These are phyloP conservation scores for Catharus ustulatus DNA, from an alignment of 2,797 vertebrate species.

Conservation along the genomic window DNA sequence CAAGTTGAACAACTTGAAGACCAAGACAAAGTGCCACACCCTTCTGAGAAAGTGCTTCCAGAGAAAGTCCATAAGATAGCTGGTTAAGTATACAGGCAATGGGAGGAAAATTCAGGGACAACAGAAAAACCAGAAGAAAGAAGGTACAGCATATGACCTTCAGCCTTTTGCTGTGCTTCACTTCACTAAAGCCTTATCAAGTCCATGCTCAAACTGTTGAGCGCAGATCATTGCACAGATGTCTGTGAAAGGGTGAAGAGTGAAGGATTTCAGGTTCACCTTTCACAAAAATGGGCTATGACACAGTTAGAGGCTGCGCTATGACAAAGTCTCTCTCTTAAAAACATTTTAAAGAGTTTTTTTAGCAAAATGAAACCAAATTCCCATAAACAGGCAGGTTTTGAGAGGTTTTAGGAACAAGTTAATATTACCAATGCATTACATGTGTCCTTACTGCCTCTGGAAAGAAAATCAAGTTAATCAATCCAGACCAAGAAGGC, in stretches of 20 bases:
- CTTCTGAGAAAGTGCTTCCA: not conserved
- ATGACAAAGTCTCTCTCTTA: not conserved
- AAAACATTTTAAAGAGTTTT: not conserved
- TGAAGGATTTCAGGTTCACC: not conserved
- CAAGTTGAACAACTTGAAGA: not conserved
- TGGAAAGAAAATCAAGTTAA: not conserved
- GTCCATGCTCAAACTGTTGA: not conserved
- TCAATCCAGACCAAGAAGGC: not conserved
- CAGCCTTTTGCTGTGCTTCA: not conserved
- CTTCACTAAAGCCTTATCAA: not conserved
- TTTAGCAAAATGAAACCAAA: not conserved
- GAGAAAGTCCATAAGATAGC: not conserved
- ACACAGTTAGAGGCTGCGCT: not conserved
- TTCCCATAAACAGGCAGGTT: not conserved
- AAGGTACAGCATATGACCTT: not conserved
- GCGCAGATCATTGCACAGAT: not conserved
- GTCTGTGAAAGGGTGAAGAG: not conserved
- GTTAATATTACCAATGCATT: not conserved
- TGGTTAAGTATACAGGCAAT: not conserved
- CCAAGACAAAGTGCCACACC: not conserved
- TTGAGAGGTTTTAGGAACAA: not conserved
- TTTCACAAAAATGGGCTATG: not conserved
- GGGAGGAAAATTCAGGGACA: not conserved
- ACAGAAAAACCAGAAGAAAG: not conserved
- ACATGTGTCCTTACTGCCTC: not conserved